Evolutionary conservation across 1,140 invertebrate genomes (phyloP), one percentile per base, ranked within the genome.

Genomic region (Drosophila teissieri): DNA sequence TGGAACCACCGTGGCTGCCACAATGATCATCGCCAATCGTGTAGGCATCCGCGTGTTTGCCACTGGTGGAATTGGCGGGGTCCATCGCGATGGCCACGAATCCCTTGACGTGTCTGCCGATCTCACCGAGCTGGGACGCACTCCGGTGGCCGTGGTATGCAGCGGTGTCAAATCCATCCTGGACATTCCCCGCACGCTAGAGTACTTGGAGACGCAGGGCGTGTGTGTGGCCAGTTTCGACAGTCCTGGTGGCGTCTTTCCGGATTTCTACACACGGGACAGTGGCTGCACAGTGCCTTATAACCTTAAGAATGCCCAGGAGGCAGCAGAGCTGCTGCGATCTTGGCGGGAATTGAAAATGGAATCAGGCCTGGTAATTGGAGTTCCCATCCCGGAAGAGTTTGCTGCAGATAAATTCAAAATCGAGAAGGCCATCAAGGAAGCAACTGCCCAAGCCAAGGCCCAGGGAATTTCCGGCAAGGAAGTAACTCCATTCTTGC

Each of bases 91-190:
- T 39, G 98, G 95, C 2, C 95, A 98, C 90, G 92, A 92, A 12
- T 96, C 96, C 55, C 94, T 99, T 91, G 99, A 99, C 93, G 94
- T 99, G 8, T 99, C 98, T 77, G 97, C 98, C 7, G 99, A 99
- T 93, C 94, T 99, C 15, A 95, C 94, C 10, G 98, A 99, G 93
- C 93, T 99, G 22, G 96, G 98, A 6, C 93, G 95, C 52, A 98
- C 96, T 64, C 95, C 96, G 7, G 95, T 99, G 1, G 95, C 97
- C 60, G 98, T 99, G 11, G 95, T 99, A 2, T 99, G 97, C 72
- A 97, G 98, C 82, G 99, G 99, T 14, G 95, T 99, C 39, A 99
- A 99, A 93, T 98, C 98, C 37, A 99, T 99, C 81, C 93, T 99
- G 31, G 99, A 99, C 92, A 98, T 99, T 84, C 95, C 95, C 1